phyloP scores from a whole-genome alignment of 2,797 vertebrate species.

The Lepilemur septentrionalis region DNA sequence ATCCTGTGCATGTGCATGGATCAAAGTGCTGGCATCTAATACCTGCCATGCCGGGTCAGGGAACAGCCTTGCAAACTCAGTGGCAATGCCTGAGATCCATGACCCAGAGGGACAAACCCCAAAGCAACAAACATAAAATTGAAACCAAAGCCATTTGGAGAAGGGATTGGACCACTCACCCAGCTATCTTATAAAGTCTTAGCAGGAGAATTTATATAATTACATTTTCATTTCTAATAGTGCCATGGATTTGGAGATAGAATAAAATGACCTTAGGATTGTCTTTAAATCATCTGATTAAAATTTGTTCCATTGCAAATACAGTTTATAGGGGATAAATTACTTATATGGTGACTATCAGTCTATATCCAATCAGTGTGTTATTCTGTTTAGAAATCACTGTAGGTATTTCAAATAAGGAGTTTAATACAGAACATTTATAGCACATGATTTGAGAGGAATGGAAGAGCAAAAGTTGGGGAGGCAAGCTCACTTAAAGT shows the following conservation, averaged over 20 bases:
- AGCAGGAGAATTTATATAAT: not conserved
- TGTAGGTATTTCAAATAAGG: not conserved
- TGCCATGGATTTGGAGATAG: not conserved
- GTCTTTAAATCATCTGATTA: not conserved
- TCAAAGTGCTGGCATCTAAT: conserved; percentile 80
- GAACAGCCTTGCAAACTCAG: conserved; percentile 72
- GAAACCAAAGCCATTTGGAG: not conserved
- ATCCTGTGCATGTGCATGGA: conserved; percentile 80
- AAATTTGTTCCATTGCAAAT: not conserved
- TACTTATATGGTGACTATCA: not conserved
- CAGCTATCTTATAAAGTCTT: not conserved
- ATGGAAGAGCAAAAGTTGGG: not conserved
- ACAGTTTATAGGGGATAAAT: not conserved
- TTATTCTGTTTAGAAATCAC: not conserved
- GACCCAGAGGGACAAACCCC: too few relatives aligned
- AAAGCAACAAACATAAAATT: not conserved
- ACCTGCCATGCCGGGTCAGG: conserved; percentile 58
- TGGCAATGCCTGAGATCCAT: conserved; percentile 69
- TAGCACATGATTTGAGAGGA: not conserved
- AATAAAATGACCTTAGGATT: not conserved
- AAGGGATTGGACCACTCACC: not conserved
- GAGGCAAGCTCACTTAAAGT: not conserved
- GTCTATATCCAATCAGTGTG: not conserved
- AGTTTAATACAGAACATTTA: not conserved
- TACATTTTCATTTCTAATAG: not conserved